phyloP scores from a whole-genome alignment of 2,797 vertebrate genomes.

The Rhynchonycteris naso region DNA sequence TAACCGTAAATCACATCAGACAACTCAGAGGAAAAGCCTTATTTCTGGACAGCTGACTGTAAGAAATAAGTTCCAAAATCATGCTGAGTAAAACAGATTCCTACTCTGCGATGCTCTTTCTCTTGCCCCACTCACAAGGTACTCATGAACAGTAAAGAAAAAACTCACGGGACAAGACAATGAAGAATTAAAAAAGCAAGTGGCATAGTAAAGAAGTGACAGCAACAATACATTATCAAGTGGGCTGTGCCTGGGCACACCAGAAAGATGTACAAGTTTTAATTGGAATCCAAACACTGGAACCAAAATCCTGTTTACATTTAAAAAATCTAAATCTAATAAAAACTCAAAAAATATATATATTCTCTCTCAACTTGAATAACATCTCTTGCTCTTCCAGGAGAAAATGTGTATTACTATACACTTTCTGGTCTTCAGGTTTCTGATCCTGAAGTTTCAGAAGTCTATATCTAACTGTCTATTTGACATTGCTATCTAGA shows the following conservation, averaged over 20 bases:
- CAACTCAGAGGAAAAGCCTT: not conserved
- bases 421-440: not conserved
- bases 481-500: not conserved
- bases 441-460: constrained; percentile 5
- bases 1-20: constrained; percentile 28
- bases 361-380: not conserved
- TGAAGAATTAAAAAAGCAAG: not conserved
- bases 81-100: not conserved
- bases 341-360: not conserved
- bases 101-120: not conserved
- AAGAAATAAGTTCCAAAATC: constrained; percentile 10
- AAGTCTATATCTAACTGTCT: not conserved
- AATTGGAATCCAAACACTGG: not conserved
- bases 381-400: not conserved
- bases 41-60: constrained; percentile 57
- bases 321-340: constrained; percentile 14
- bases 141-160: not conserved
- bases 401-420: not conserved
- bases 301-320: not conserved
- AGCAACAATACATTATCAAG: not conserved
- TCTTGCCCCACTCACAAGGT: not conserved
- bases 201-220: not conserved
- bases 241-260: not conserved
- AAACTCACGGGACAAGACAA: not conserved
- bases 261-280: not conserved